These are phyloP conservation scores for Pandemis heparana DNA, from an alignment of 2,888 invertebrate genomes.

Conservation along the genomic window DNA sequence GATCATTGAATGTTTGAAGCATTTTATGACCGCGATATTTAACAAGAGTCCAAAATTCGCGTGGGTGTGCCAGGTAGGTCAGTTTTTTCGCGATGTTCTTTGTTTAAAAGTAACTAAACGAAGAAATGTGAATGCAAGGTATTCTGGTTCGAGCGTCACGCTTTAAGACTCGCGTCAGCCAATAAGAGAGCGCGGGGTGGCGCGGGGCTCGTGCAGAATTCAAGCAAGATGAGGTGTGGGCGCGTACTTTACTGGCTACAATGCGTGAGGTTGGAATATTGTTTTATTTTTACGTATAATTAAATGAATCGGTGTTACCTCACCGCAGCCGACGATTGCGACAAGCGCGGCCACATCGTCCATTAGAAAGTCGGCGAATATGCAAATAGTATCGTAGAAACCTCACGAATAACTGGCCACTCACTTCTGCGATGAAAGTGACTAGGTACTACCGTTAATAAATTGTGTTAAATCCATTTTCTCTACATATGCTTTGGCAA, in stretches of 20 bases:
- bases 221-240: constrained; percentile 60
- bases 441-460: constrained; percentile 78
- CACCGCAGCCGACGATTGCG: constrained; percentile 80
- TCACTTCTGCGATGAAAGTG: constrained; percentile 85
- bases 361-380: constrained; percentile 86
- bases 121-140: constrained; percentile 65
- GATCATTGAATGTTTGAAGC: constrained; percentile 46
- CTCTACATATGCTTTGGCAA: constrained; percentile 67
- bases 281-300: constrained; percentile 74
- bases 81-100: constrained; percentile 54
- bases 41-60: not conserved
- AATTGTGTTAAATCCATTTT: constrained; percentile 80
- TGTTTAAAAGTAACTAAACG: constrained; percentile 62
- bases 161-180: constrained; percentile 62
- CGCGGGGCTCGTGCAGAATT: constrained; percentile 61
- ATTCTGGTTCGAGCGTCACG: constrained; percentile 69
- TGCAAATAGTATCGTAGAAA: constrained; percentile 86
- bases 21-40: not conserved
- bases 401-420: constrained; percentile 85
- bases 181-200: constrained; percentile 56
- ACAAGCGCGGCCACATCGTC: constrained; percentile 83
- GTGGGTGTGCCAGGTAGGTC: constrained; percentile 8
- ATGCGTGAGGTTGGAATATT: constrained; percentile 71
- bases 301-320: constrained; percentile 84
- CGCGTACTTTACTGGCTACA: constrained; percentile 67